Conservation (phyloP, 2,113 vertebrate genomes). For the Capreolus pygargus region DNA sequence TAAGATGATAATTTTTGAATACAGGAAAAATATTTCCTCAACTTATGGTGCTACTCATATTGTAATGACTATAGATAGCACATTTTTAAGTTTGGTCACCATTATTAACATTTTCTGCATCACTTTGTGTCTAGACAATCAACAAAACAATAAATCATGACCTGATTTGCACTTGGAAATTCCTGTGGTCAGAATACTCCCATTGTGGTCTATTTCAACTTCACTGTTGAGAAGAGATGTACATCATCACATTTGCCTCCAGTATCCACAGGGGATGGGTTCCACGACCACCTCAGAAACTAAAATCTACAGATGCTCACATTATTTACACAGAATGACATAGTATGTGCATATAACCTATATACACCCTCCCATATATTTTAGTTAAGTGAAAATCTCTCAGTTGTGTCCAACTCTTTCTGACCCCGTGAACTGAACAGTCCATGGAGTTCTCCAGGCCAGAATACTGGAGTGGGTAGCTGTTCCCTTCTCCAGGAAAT, state of each 20-base stretch:
- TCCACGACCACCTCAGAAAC: neutral
- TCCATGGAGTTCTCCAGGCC: neutral
- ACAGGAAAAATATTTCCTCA: neutral
- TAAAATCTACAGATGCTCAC: neutral
- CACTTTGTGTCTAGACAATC: neutral
- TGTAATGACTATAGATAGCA: neutral
- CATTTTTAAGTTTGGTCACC: neutral
- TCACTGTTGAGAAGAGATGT: neutral
- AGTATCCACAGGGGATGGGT: neutral
- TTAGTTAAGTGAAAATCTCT: neutral
- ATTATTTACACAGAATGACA: neutral
- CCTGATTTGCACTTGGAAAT: neutral
- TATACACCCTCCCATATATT: neutral
- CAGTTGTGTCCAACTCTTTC: accelerated
- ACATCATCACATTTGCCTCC: neutral
- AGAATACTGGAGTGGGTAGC: neutral
- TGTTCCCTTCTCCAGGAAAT: neutral
- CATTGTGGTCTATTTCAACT: neutral
- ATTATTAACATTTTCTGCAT: neutral
- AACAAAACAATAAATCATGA: neutral
- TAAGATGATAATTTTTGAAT: neutral
- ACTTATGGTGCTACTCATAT: neutral
- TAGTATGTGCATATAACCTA: neutral
- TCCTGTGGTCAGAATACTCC: neutral
- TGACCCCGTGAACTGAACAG: neutral